Conservation (phyloP, 2,888 invertebrate species). For the Hyppa rectilinea region DNA sequence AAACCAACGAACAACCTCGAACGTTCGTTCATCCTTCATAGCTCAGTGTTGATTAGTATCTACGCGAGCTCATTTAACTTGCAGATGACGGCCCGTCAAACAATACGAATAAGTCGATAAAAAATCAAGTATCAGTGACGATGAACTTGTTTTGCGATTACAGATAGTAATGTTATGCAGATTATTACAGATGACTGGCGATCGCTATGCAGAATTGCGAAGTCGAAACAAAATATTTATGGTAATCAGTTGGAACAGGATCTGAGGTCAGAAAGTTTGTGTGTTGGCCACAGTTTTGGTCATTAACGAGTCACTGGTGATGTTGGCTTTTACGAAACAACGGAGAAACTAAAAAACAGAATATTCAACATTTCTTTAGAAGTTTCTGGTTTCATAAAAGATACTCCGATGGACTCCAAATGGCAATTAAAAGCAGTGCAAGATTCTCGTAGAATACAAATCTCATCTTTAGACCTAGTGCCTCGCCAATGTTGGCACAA, state of each 20-base stretch:
- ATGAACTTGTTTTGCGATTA: conserved; percentile 52
- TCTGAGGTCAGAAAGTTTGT: conserved; percentile 52
- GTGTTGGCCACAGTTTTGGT: conserved; percentile 1
- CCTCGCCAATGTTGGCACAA: conserved; percentile 9
- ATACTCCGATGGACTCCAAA: conserved; percentile 1
- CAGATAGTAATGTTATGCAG: conserved; percentile 38
- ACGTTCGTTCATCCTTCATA: conserved; percentile 54
- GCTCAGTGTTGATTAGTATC: conserved; percentile 54
- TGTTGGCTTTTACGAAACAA: conserved; percentile 20
- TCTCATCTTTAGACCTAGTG: not conserved
- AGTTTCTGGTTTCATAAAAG: too few relatives aligned
- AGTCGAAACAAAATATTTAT: conserved; percentile 59
- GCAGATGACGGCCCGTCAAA: conserved; percentile 58
- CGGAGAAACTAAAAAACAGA: conserved; percentile 12
- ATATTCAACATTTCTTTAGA: conserved; percentile 12
- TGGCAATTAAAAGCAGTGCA: conserved; percentile 18
- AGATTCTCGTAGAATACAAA: conserved; percentile 21
- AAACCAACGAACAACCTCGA: conserved; percentile 39
- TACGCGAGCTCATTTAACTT: conserved; percentile 57
- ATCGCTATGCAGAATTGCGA: conserved; percentile 52
- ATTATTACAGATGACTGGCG: conserved; percentile 35
- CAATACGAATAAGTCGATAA: conserved; percentile 51
- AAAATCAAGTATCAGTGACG: conserved; percentile 41
- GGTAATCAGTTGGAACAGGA: conserved; percentile 55
- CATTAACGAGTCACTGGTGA: conserved; percentile 5